Evolutionary conservation across 2,888 invertebrate genomes (phyloP).

Genomic region (Cyrtodaria siliqua): DNA sequence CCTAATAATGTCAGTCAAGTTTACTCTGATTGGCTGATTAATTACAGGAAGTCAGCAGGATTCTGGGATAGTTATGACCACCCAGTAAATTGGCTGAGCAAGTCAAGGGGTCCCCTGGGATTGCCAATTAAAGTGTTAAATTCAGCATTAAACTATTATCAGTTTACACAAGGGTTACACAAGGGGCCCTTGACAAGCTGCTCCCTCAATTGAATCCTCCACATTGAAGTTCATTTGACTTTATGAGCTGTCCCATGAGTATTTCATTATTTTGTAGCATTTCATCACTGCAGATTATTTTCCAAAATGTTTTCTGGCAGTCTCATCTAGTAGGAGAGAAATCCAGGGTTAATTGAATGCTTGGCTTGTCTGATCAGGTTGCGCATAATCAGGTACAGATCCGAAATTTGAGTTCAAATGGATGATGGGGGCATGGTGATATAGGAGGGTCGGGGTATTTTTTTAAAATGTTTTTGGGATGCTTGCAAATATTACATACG

Average conservation of each 20-base stretch:
- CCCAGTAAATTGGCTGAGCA: neutral
- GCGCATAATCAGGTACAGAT: no score
- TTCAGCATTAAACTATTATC: constrained; percentile 56
- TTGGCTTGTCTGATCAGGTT: no score
- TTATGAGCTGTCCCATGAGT: neutral
- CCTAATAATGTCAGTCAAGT: constrained; percentile 4
- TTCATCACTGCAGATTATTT: no score
- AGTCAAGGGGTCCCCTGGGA: constrained; percentile 28
- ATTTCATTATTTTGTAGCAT: neutral
- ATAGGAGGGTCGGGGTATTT: no score
- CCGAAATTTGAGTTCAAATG: no score
- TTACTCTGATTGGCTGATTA: constrained; percentile 19
- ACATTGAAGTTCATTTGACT: neutral
- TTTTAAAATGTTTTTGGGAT: no score
- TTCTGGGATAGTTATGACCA: constrained; percentile 17
- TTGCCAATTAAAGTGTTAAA: constrained; percentile 54
- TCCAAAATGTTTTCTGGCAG: no score
- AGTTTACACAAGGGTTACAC: constrained; percentile 2
- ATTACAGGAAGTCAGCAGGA: constrained; percentile 15
- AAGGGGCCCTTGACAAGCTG: neutral
- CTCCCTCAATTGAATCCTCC: neutral
- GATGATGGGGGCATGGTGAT: no score
- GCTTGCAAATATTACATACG: no score
- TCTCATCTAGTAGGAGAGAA: no score
- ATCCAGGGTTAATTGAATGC: no score